Percentiles rank a stretch among this genome's conserved stretches.
These are phyloP conservation scores for Pluvianellus socialis DNA, from an alignment of 2,113 vertebrate species.

Conservation along the genomic window DNA sequence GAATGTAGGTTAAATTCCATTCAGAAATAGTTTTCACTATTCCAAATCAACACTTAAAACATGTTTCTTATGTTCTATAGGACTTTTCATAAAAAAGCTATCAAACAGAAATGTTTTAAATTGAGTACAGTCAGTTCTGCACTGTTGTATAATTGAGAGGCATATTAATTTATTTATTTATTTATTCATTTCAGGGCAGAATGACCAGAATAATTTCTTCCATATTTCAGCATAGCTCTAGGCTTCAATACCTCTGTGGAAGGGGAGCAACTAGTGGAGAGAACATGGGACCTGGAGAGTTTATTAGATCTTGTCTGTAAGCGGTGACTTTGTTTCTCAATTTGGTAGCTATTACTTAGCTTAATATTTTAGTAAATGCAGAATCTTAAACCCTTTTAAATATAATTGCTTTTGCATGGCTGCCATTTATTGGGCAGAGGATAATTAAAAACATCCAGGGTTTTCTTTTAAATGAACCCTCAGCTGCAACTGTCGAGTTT, in stretches of 20 bases:
- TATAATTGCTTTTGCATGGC: neutral
- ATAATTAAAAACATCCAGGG: neutral
- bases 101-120: neutral
- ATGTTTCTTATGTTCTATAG: neutral
- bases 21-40: neutral
- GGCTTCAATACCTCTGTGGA: neutral
- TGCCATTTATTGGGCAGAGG: neutral
- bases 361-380: neutral
- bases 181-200: neutral
- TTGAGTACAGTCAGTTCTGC: neutral
- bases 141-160: neutral
- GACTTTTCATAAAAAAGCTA: neutral
- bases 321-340: neutral
- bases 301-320: neutral
- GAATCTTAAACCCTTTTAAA: neutral
- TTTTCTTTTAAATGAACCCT: neutral
- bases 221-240: neutral
- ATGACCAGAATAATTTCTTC: neutral
- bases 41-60: neutral
- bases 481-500: neutral
- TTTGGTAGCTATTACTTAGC: neutral
- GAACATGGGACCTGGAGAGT: neutral
- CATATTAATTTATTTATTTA: neutral
- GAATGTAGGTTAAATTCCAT: neutral
- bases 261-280: neutral